Evolutionary conservation across 2,797 vertebrate genomes (phyloP).

Genomic region (Enteromius fasciolatus): DNA sequence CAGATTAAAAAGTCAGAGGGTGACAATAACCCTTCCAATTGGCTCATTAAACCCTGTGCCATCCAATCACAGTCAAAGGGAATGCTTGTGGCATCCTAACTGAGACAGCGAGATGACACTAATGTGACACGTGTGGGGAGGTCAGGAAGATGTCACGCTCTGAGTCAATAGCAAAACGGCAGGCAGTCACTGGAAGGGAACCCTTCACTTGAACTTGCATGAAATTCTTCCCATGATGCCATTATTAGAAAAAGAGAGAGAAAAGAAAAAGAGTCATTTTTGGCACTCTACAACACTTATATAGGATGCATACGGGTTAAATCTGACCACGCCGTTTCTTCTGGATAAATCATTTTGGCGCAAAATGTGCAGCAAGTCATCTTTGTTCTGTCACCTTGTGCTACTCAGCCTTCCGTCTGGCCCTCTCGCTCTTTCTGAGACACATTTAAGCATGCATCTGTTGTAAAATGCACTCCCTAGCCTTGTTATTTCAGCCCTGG

Average conservation of each 20-base stretch:
- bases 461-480: conserved; percentile 27
- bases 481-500: conserved; percentile 30
- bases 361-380: conserved; percentile 25
- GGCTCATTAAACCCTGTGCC: conserved; percentile 69
- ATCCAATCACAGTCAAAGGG: conserved; percentile 41
- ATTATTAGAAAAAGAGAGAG: conserved; percentile 54
- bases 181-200: conserved; percentile 34
- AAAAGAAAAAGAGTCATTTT: not conserved
- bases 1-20: conserved; percentile 73
- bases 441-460: conserved; percentile 45
- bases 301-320: conserved; percentile 16
- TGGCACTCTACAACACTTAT: conserved; percentile 11
- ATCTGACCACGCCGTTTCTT: conserved; percentile 36
- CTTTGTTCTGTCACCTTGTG: conserved; percentile 33
- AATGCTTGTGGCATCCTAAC: conserved; percentile 56
- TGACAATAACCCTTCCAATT: conserved; percentile 73
- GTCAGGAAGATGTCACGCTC: conserved; percentile 53
- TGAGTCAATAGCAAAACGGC: conserved; percentile 50
- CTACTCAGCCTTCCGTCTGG: conserved; percentile 40
- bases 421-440: conserved; percentile 7
- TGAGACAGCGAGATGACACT: conserved; percentile 49
- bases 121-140: conserved; percentile 55
- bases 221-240: conserved; percentile 55
- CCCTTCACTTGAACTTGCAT: conserved; percentile 41
- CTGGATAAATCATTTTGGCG: conserved; percentile 33